Percentiles rank a stretch among this genome's conserved stretches.
These are phyloP conservation scores for Wiebesia pumilae DNA, from an alignment of 1,140 invertebrate genomes.

Conservation along the genomic window DNA sequence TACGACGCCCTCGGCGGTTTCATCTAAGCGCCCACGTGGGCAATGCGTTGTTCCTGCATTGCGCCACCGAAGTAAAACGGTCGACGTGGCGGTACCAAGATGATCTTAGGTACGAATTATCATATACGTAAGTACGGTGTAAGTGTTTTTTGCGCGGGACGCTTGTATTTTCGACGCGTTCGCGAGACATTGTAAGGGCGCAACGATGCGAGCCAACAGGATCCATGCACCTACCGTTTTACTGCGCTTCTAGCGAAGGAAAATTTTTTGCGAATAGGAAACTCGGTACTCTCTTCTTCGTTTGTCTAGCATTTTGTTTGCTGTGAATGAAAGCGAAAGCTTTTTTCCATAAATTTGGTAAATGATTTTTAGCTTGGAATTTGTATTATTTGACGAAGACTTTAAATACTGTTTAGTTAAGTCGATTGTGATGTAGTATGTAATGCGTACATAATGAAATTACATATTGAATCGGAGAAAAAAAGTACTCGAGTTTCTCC, in stretches of 20 bases:
- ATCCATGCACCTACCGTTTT: background rate
- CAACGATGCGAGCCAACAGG: background rate
- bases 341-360: too few relatives aligned
- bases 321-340: too few relatives aligned
- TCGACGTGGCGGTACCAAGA: too few relatives aligned
- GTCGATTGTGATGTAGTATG: too few relatives aligned
- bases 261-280: background rate
- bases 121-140: background rate
- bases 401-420: too few relatives aligned
- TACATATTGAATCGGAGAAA: background rate
- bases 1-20: slow-evolving; percentile 87
- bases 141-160: slow-evolving; percentile 13
- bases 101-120: background rate
- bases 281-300: background rate
- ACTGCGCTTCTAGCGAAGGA: background rate
- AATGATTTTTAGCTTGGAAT: too few relatives aligned
- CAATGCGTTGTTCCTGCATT: too few relatives aligned
- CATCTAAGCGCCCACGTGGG: slow-evolving; percentile 74
- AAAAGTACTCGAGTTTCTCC: slow-evolving; percentile 16
- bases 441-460: background rate
- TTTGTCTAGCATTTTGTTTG: too few relatives aligned
- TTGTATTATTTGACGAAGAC: too few relatives aligned
- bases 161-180: background rate
- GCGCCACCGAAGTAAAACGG: background rate
- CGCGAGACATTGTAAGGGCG: background rate